Evolutionary conservation across 1,140 invertebrate species (phyloP).

Genomic region (Zophobas morio): DNA sequence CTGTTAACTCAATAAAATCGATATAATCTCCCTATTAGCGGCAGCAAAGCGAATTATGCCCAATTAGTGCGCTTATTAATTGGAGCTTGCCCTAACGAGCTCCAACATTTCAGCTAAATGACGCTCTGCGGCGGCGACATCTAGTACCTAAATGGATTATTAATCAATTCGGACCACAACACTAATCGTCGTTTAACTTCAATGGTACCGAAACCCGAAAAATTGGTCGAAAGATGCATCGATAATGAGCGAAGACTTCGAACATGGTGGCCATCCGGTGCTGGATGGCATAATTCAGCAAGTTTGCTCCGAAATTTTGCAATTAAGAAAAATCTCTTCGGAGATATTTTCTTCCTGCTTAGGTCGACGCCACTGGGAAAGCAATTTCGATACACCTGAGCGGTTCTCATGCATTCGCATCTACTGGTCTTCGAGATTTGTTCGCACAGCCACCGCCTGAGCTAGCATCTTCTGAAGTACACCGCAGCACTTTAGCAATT

Average conservation of each 20-base stretch:
- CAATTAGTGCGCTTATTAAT: slow-evolving; percentile 36
- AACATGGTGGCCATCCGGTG: neutral
- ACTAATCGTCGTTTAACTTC: slow-evolving; percentile 27
- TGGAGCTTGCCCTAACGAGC: slow-evolving; percentile 29
- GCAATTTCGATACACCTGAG: slow-evolving; percentile 37
- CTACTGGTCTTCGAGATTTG: slow-evolving; percentile 18
- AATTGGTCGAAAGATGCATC: slow-evolving; percentile 8
- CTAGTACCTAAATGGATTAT: slow-evolving; percentile 24
- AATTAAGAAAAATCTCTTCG: slow-evolving; percentile 1
- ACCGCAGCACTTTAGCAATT: neutral
- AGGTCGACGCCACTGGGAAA: slow-evolving; percentile 35
- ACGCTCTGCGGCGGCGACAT: slow-evolving; percentile 11
- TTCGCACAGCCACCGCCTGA: slow-evolving; percentile 16
- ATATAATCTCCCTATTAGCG: slow-evolving; percentile 26
- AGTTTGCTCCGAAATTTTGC: slow-evolving; percentile 15
- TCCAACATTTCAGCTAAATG: slow-evolving; percentile 18
- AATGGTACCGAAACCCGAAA: slow-evolving; percentile 22
- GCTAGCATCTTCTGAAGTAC: neutral
- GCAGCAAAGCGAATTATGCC: slow-evolving; percentile 39
- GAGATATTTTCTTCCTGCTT: slow-evolving; percentile 27
- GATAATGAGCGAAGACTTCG: neutral
- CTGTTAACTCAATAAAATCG: slow-evolving; percentile 24
- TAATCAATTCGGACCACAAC: slow-evolving; percentile 14
- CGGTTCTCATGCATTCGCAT: slow-evolving; percentile 29
- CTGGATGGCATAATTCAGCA: neutral